Evolutionary conservation across 2,113 vertebrate genomes (phyloP), one percentile per base, ranked within the genome.

Genomic region (Stercorarius parasiticus): DNA sequence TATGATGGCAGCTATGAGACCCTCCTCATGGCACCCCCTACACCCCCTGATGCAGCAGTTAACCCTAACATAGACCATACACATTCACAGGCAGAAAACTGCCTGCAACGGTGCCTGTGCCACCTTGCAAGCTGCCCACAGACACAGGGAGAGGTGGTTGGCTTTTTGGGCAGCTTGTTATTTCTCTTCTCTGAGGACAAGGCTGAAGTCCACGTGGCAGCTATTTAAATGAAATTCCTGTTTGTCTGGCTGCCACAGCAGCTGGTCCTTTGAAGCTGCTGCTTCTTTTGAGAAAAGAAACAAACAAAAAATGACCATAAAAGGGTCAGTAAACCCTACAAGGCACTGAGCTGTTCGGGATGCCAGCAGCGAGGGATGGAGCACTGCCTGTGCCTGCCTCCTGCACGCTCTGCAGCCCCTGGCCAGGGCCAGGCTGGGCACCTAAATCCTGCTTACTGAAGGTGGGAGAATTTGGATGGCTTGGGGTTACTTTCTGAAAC

Each of bases 51-150:
- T 56, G 19, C 22, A 71, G n/a, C n/a, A 90, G 42, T 34, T 34
- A 58, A 25, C 21, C 21, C 58, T 47, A 30, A 56, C 10, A 15
- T 0, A 65, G 58, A 23, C 17, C 23, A 27, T 42, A 18, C 26
- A 14, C 0, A 1, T 29, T n/a, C 1, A 3, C 4, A 34, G 53
- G 34, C 40, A 70, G n/a, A 58, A 27, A 84, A 82, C 17, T 0
- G 0, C 26, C 61, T 47, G 15, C 27, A 6, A 13, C 0, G 1
- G 8, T 55, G 69, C 19, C 69, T 42, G 50, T 53, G 49, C 10
- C 52, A 50, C 70, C n/a, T 42, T 82, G n/a, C 47, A 64, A 66
- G 20, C 38, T 95, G 42, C n/a, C 42, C 14, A 8, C 4, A 3
- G 36, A 22, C n/a, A 17, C 0, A 30, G 20, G 10, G 30, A 69